These are phyloP conservation scores for Petromus typicus DNA, from an alignment of 2,113 vertebrate genomes.

Conservation along the genomic window DNA sequence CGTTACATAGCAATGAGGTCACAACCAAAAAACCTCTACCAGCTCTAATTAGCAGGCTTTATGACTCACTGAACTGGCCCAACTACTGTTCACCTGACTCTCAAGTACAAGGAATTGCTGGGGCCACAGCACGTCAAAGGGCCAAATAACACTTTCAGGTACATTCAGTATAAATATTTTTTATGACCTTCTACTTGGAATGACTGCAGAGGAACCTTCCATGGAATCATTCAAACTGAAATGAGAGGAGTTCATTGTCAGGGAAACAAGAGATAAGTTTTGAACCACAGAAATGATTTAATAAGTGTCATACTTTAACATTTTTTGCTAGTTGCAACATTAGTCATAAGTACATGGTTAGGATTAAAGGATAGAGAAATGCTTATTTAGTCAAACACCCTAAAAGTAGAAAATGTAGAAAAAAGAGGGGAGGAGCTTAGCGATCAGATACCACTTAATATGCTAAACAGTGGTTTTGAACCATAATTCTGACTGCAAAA, in stretches of 20 bases:
- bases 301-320: background rate
- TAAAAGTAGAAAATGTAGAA: slow-evolving; percentile 7
- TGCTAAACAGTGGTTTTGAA: background rate
- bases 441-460: background rate
- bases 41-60: slow-evolving; percentile 56
- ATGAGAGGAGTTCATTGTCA: slow-evolving; percentile 63
- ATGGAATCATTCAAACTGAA: slow-evolving; percentile 17
- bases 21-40: slow-evolving; percentile 6
- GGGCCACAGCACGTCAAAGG: background rate
- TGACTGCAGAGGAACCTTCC: slow-evolving; percentile 64
- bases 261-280: slow-evolving; percentile 62
- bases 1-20: background rate
- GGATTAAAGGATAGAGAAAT: background rate
- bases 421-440: slow-evolving; percentile 1
- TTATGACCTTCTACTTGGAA: slow-evolving; percentile 68
- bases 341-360: background rate
- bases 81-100: slow-evolving; percentile 67
- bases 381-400: slow-evolving; percentile 2
- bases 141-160: slow-evolving; percentile 70
- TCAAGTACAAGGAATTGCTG: slow-evolving; percentile 39
- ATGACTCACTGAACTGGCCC: slow-evolving; percentile 73
- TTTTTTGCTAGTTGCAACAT: background rate
- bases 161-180: slow-evolving; percentile 47
- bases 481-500: slow-evolving; percentile 10
- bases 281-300: slow-evolving; percentile 40